phyloP scores from a whole-genome alignment of 2,888 invertebrate species.

The Tipula lateralis region DNA sequence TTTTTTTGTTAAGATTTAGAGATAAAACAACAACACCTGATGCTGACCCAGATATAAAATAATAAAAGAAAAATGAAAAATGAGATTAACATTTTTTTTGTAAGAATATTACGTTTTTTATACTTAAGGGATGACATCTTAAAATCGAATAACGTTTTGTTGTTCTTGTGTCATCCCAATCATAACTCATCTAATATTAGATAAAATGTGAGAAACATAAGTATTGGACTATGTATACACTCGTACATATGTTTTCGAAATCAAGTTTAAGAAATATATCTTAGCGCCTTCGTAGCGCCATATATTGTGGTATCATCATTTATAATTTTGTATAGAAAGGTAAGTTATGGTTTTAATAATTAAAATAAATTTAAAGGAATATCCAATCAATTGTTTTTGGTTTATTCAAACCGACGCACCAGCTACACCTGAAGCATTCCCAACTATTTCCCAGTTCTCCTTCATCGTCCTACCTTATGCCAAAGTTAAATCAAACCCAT shows the following conservation, averaged over 20 bases:
- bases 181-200: constrained; percentile 11
- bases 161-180: constrained; percentile 28
- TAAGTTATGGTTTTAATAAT: not conserved
- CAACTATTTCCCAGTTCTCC: no score
- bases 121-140: constrained; percentile 28
- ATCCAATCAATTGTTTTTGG: no score
- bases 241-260: not conserved
- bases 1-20: not conserved
- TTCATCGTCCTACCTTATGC: no score
- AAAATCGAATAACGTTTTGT: constrained; percentile 25
- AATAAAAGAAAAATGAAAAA: constrained; percentile 24
- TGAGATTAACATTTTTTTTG: constrained; percentile 19
- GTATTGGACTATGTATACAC: not conserved
- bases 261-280: not conserved
- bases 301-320: not conserved
- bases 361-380: no score
- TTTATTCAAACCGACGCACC: no score
- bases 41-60: constrained; percentile 26
- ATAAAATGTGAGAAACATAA: constrained; percentile 2
- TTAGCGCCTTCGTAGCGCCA: constrained; percentile 25
- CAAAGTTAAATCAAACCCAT: no score
- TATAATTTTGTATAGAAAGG: not conserved
- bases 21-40: constrained; percentile 29
- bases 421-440: no score
- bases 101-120: not conserved